Evolutionary conservation across 2,797 vertebrate genomes (phyloP).

Genomic region (Epinephelus malabaricus): DNA sequence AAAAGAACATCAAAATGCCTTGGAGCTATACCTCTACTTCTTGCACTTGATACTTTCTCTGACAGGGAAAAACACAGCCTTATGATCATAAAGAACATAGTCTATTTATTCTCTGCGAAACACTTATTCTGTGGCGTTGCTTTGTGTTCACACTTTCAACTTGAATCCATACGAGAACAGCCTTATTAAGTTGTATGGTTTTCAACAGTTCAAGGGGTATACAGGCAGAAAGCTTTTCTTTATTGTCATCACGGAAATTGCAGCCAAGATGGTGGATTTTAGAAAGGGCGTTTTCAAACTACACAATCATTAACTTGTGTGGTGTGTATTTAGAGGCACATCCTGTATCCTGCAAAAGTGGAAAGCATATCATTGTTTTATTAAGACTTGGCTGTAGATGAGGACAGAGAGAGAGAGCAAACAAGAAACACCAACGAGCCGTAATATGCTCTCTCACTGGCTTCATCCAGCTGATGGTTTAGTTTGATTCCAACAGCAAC

Average conservation of each 20-base stretch:
- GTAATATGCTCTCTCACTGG: background rate
- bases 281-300: background rate
- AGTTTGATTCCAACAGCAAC: background rate
- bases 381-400: conserved; percentile 7
- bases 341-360: background rate
- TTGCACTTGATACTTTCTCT: background rate
- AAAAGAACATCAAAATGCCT: conserved; percentile 16
- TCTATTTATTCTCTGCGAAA: background rate
- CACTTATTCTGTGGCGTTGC: background rate
- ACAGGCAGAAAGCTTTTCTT: background rate
- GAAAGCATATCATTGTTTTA: background rate
- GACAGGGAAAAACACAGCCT: background rate
- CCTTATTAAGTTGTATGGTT: background rate
- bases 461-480: too few relatives aligned
- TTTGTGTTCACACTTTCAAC: conserved; percentile 1
- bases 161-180: background rate
- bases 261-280: background rate
- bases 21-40: background rate
- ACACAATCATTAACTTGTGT: background rate
- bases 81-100: background rate
- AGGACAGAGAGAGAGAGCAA: background rate
- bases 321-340: background rate
- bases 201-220: background rate
- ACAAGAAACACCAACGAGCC: background rate
- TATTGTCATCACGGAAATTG: background rate